Evolutionary conservation across 2,888 invertebrate species (phyloP).

Genomic region (Cryptops parisi): DNA sequence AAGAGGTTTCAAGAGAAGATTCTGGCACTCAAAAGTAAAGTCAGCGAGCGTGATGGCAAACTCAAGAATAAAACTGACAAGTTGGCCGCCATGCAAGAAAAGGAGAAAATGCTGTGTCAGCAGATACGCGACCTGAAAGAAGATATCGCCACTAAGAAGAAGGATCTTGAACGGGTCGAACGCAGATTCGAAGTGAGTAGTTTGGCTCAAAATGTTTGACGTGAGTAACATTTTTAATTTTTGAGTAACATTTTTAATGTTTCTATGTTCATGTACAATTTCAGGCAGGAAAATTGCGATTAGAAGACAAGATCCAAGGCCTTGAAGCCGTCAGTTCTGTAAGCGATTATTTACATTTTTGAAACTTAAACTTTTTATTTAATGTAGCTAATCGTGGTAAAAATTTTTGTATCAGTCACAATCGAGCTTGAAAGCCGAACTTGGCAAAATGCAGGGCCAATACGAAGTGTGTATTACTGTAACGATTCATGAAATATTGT

Average conservation of each 20-base stretch:
- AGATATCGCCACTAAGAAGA: conserved; percentile 7
- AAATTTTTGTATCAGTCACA: too few species aligned
- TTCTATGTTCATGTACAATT: too few species aligned
- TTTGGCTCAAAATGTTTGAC: too few species aligned
- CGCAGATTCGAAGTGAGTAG: too few species aligned
- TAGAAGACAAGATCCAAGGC: neutral
- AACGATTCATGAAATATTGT: too few species aligned
- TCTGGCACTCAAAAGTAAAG: conserved; percentile 27
- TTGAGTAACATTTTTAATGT: too few species aligned
- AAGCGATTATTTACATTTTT: conserved; percentile 16
- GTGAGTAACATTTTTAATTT: too few species aligned
- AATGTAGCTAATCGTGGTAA: conserved; percentile 15
- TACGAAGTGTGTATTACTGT: conserved; percentile 21
- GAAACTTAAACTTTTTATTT: neutral
- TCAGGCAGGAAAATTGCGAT: neutral
- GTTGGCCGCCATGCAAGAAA: conserved; percentile 14
- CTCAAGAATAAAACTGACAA: conserved; percentile 26
- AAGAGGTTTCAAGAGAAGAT: conserved; percentile 29
- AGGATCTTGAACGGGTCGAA: too few species aligned
- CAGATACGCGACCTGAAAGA: conserved; percentile 19
- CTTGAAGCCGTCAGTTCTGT: too few species aligned
- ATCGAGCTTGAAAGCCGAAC: conserved; percentile 15
- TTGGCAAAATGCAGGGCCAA: conserved; percentile 17
- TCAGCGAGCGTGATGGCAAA: conserved; percentile 27
- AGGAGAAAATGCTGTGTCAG: conserved; percentile 18